Base-by-base conservation (phyloP, 2,888 invertebrate genomes). In the Euclidia mi region DNA sequence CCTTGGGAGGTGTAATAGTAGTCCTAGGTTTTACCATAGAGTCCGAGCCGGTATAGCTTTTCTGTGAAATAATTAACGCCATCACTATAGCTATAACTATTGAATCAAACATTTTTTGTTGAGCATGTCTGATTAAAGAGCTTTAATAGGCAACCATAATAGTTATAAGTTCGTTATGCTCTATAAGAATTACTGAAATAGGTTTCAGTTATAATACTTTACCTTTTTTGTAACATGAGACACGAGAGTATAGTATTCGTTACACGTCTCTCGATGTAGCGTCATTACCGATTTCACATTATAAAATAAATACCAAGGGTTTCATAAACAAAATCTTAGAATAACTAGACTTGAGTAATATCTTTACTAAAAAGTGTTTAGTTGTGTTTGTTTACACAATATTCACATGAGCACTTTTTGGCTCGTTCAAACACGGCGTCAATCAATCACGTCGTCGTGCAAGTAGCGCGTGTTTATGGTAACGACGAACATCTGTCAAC, bases 31-130 rank as follows among this genome's bases (percentile, higher is more conserved):
- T 81, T 69, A 82, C 72, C 72, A 84, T 78, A 59, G 81, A 72
- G 44, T 83, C 82, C 48, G 81, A 72, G 63, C 81, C 78, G 48
- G 78, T 84, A 83, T 83, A 81, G 71, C 76, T 82, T 81, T 80
- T 84, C 84, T 84, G 84, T 68, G 71, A 65, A 81, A 78, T 65
- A 80, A 76, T 62, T 50, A 66, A 58, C 14, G 29, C 2, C 11
- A 12, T 52, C 20, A 52, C 40, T n/a, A 18, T 11, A 35, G 10
- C 3, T 29, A 28, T 6, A 31, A 2, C 12, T 12, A 18, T 15
- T 12, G 0, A 1, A 2, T 7, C 12, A 9, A 29, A 25, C 7
- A 2, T 6, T 25, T 25, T 6, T 6, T 25, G 4, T n/a, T n/a
- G n/a, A n/a, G n/a, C n/a, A n/a, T n/a, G n/a, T n/a, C n/a, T n/a